A percentile compares a stretch with the other conserved stretches of the same genome.
Conservation (phyloP, 2,888 invertebrate genomes). For the Limenitis camilla region DNA sequence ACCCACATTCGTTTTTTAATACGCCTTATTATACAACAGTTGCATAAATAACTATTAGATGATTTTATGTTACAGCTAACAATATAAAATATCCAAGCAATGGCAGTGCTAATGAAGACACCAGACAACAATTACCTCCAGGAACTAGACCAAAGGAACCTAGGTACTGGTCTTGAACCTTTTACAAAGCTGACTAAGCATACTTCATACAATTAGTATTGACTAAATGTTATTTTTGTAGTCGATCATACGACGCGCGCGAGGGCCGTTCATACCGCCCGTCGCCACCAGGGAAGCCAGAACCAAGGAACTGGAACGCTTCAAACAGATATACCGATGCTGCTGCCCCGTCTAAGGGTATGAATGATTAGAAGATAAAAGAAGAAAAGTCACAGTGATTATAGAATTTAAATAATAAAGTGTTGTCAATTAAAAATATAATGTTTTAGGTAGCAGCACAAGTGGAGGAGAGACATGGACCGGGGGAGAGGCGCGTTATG, state of each 20-base stretch:
- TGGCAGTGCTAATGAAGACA: constrained; percentile 54
- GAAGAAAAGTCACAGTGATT: background rate
- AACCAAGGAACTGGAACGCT: constrained; percentile 55
- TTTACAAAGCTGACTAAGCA: no score
- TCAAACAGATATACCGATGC: constrained; percentile 56
- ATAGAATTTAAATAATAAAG: background rate
- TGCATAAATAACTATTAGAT: background rate
- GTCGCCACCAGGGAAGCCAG: constrained; percentile 60
- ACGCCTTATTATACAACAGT: background rate
- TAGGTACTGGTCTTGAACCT: constrained; percentile 33
- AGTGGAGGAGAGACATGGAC: constrained; percentile 45
- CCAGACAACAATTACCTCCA: constrained; percentile 63
- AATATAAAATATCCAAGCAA: constrained; percentile 65
- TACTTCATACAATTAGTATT: background rate
- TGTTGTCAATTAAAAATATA: background rate
- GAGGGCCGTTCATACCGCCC: constrained; percentile 56
- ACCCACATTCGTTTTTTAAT: background rate
- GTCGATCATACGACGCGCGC: constrained; percentile 58
- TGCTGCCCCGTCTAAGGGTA: constrained; percentile 52
- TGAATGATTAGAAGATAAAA: background rate
- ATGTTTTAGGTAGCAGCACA: constrained; percentile 23
- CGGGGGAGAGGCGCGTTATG: constrained; percentile 50
- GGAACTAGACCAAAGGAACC: constrained; percentile 66
- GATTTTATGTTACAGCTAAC: constrained; percentile 39
- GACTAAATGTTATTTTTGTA: constrained; percentile 20